Evolutionary conservation across 2,797 vertebrate genomes (phyloP), one percentile per base, ranked within the genome.

Genomic region (Takifugu rubripes): DNA sequence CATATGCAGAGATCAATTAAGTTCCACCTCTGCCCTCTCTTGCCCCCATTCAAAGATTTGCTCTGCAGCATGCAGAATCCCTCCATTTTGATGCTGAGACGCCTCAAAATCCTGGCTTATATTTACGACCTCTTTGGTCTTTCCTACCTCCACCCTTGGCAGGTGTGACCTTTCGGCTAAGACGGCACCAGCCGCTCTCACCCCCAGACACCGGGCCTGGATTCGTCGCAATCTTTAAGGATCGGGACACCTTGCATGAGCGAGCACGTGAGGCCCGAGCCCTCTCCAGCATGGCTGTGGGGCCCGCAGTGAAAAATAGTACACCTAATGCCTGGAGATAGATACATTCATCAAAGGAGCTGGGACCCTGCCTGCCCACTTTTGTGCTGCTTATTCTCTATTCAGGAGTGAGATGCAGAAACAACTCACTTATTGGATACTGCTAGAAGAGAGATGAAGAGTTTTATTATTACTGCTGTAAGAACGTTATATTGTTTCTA

Each of bases 321-420:
- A 87, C 83, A 84, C 82, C 84, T 91, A 91, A 91, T 89, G 88
- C 89, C 83, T 77, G 76, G 66, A 89, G 90, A 92, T 84, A 88
- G 89, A 89, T 81, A 85, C 90, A 91, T 92, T 92, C 82, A 93
- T 93, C 92, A 92, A 84, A 82, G 71, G 80, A 58, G 29, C 60
- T 51, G 74, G 64, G 65, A 64, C 72, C 65, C 69, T 72, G 80
- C 79, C 75, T 77, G 79, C 65, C 63, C 75, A 69, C 74, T 83
- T 79, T 84, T 81, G 73, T 55, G 74, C 52, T 75, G 52, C 72
- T 74, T 59, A 68, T 70, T 84, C 79, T 79, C 78, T 58, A 65
- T 77, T 81, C 78, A 79, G 64, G 42, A 74, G 61, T 63, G 48
- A 81, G 55, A 86, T 82, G 70, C 75, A 83, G 74, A 88, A 79